These are phyloP conservation scores for Dryobates pubescens DNA, from an alignment of 2,797 vertebrate species.

Conservation along the genomic window DNA sequence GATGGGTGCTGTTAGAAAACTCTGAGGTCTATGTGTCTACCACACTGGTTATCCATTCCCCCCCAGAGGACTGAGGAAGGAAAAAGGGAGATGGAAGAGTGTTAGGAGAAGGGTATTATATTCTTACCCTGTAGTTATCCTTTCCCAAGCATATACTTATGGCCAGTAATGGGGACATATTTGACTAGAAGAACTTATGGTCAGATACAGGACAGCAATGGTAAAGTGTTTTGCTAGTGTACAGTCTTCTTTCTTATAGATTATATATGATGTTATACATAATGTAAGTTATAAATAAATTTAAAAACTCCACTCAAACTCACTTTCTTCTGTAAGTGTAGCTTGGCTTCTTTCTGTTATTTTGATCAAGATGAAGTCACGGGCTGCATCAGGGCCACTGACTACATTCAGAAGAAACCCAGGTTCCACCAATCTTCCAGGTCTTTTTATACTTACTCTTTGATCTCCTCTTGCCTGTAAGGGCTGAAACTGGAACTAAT, in stretches of 20 bases:
- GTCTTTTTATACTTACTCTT: background rate
- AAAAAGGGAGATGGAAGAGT: background rate
- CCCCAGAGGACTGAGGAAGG: background rate
- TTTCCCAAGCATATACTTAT: background rate
- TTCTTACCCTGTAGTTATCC: background rate
- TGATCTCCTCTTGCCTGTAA: background rate
- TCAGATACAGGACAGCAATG: background rate
- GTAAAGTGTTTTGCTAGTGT: background rate
- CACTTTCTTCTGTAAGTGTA: background rate
- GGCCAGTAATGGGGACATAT: background rate
- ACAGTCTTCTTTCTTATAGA: background rate
- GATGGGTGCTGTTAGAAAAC: background rate
- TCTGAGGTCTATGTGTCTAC: constrained; percentile 7
- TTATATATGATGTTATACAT: background rate
- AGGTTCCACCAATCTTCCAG: background rate
- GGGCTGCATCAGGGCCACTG: background rate
- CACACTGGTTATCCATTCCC: background rate
- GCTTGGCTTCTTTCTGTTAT: background rate
- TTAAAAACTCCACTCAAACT: background rate
- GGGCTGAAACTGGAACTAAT: background rate
- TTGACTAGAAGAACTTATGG: background rate
- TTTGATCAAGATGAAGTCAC: background rate
- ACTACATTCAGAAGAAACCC: background rate
- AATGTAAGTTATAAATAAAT: background rate
- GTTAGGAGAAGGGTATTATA: background rate